Evolutionary conservation across 2,888 invertebrate species (phyloP).

Genomic region (Rhamphomyia laevipes): DNA sequence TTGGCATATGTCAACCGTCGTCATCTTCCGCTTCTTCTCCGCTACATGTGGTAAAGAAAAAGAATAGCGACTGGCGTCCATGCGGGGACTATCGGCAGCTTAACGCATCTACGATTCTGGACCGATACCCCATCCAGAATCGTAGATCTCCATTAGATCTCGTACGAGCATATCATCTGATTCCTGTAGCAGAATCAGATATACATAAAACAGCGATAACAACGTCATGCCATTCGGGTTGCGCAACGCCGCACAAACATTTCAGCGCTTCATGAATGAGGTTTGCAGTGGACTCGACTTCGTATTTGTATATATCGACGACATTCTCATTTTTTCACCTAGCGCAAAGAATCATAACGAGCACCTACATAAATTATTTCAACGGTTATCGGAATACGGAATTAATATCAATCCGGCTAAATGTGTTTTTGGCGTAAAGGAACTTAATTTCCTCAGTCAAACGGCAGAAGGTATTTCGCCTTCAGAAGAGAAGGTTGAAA

Average conservation of each 20-base stretch:
- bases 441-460: neutral
- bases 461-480: neutral
- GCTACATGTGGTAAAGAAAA: conserved; percentile 2
- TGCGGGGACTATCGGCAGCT: conserved; percentile 7
- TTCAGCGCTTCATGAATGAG: conserved; percentile 23
- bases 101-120: conserved; percentile 3
- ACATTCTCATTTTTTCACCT: neutral
- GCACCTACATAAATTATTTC: neutral
- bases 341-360: neutral
- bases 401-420: neutral
- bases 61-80: conserved; percentile 2
- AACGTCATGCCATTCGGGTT: conserved; percentile 27
- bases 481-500: neutral
- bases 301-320: neutral
- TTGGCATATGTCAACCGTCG: conserved; percentile 7
- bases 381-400: neutral
- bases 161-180: conserved; percentile 19
- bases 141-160: conserved; percentile 3
- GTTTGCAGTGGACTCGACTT: neutral
- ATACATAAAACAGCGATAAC: conserved; percentile 14
- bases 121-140: conserved; percentile 6
- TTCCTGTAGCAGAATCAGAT: neutral
- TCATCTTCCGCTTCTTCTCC: conserved; percentile 1
- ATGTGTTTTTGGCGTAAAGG: neutral
- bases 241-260: conserved; percentile 24